These are phyloP conservation scores for Microplitis mediator DNA, from an alignment of 1,140 invertebrate species.

Conservation along the genomic window DNA sequence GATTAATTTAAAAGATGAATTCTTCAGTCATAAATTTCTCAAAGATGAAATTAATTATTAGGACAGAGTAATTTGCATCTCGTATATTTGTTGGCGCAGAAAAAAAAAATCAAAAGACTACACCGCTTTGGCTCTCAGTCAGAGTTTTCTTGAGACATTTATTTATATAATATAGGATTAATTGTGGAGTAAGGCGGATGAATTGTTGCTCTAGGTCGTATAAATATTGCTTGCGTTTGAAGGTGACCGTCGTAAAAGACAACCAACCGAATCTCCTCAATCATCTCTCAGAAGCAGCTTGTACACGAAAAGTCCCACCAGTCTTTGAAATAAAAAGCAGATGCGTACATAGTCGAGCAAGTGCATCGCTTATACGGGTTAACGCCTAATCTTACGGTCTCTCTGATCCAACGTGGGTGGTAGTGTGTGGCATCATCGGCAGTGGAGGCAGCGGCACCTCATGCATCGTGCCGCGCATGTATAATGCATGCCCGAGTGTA, in stretches of 20 bases:
- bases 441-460: conserved; percentile 15
- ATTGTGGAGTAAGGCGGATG: no score
- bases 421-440: not conserved
- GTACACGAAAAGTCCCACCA: no score
- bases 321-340: not conserved
- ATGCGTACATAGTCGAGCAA: conserved; percentile 28
- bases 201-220: not conserved
- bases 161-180: no score
- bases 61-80: no score
- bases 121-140: no score
- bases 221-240: not conserved
- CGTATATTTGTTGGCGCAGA: no score
- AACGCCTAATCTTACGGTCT: conserved; percentile 33
- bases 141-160: no score
- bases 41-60: no score
- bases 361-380: conserved; percentile 36
- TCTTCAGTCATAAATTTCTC: no score
- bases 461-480: conserved; percentile 35
- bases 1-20: no score
- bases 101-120: no score
- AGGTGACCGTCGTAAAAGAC: not conserved
- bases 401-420: conserved; percentile 32
- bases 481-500: conserved; percentile 36
- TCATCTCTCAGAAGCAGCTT: not conserved
- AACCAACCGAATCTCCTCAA: no score